Base-by-base conservation (phyloP, 2,888 invertebrate genomes). In the Ryuthela nishihirai region DNA sequence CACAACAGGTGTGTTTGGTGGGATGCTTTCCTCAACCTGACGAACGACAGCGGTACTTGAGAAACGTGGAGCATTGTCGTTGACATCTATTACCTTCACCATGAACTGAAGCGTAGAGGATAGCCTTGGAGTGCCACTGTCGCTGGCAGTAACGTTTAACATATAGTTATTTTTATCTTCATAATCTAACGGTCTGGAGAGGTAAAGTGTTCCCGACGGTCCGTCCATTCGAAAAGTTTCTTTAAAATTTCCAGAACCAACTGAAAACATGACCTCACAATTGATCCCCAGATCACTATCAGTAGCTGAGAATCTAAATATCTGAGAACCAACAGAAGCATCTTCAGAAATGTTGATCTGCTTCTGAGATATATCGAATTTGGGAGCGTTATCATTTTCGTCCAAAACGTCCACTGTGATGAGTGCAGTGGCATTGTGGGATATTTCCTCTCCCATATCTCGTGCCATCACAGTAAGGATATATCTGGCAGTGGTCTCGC, bases 11-110 rank as follows among this genome's bases (percentile, higher is more conserved):
- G 90, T 90, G 70, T 87, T 86, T 1, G 87, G 82, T 0, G 87
- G 84, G 61, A 93, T 90, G 18, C 90, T 90, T 77, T 93, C 92
- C 68, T 86, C 82, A 64, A 93, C 91, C 77, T 92, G 91, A 18
- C 92, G 80, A 3, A 92, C 92, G 65, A 92, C 90, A 2, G 92
- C 91, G 0, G 92, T 90, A 71, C 88, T 92, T 21, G 91, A 87
- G 73, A 98, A 97, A 40, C 85, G 83, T 0, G 97, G 98, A 0
- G 89, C 84, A 74, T 97, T 95, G 75, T 98, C 98, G 75, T 98
- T 98, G 61, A 88, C 86, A 74, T 97, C 97, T 65, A 87, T 82
- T 1, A 98, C 87, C 64, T 83, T 81, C 7, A 98, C 85, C 15
- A 81, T 81, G 72, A 95, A 85, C 41, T 83, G 80, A 62, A 90